Evolutionary conservation across 2,888 invertebrate genomes (phyloP), one percentile per base, ranked within the genome.

Genomic region (Cheiracanthium punctorium): DNA sequence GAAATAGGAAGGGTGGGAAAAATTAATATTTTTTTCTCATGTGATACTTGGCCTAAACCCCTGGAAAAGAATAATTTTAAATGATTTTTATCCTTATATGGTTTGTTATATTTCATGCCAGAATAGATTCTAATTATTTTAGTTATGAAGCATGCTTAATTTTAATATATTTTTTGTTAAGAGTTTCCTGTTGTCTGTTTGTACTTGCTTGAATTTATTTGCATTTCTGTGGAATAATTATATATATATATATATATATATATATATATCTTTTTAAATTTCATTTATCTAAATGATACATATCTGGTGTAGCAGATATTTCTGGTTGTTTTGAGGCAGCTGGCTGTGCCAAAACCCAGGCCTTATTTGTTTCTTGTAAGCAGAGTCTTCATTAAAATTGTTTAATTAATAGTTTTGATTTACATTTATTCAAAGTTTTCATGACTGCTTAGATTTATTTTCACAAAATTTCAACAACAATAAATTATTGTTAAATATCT

Each of bases 301-400:
- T 58, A 24, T 24, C 24, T 24, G 58, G 24, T 58, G 58, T 58
- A 58, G 58, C 48, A 10, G 33, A 14, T 69, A 20, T 69, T 33
- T 69, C 41, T 75, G 64, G 41, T 43, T 80, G 80, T 41, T 73
- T 73, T 73, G 67, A 73, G 32, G 73, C 73, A 70, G 71, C 43
- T 67, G 67, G 74, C 48, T 81, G 74, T 69, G 70, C 74, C 69
- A 81, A 81, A 81, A 24, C 52, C 52, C 24, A 30, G 72, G 41
- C 43, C 41, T 65, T 43, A 65, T 80, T 64, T 72, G 43, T 80
- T 72, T 43, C 43, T 64, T 73, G 20, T 10, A 71, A 71, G 58
- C 71, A 29, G 43, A 67, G 32, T 74, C 77, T 52, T 48, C 28
- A 70, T 70, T 70, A 77, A 80, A 37, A 80, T 20, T 72, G 71